Conservation (phyloP, 2,888 invertebrate genomes). For the Ornithoptera alexandrae region DNA sequence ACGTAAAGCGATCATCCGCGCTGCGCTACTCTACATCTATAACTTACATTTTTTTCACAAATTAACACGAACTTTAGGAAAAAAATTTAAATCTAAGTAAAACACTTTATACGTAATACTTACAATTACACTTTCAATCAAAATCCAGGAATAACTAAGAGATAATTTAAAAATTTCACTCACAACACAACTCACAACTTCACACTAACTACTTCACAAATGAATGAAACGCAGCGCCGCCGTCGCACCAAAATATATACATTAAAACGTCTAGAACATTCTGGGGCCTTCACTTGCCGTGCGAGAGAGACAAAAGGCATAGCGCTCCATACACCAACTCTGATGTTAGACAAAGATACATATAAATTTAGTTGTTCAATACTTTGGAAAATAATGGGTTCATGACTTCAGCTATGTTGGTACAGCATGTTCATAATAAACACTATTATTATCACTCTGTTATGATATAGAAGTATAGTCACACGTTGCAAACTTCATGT, state of each 20-base stretch:
- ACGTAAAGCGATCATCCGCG: conserved; percentile 55
- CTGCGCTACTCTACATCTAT: conserved; percentile 38
- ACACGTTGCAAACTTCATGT: background rate
- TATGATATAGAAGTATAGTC: background rate
- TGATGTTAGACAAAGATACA: conserved; percentile 63
- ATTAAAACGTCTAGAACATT: conserved; percentile 84
- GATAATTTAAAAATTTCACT: conserved; percentile 47
- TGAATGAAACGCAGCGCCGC: conserved; percentile 78
- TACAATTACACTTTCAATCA: conserved; percentile 42
- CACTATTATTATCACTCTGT: conserved; percentile 5
- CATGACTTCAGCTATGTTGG: conserved; percentile 38
- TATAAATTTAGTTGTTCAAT: conserved; percentile 62
- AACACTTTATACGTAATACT: conserved; percentile 39
- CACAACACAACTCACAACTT: conserved; percentile 66
- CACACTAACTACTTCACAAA: conserved; percentile 68
- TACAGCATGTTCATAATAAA: conserved; percentile 39
- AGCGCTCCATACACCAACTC: background rate
- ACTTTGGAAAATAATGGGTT: conserved; percentile 39
- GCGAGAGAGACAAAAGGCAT: conserved; percentile 54
- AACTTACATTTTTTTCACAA: conserved; percentile 36
- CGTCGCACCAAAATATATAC: conserved; percentile 82
- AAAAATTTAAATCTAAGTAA: conserved; percentile 20
- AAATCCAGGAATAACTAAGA: conserved; percentile 42
- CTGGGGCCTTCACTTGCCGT: conserved; percentile 77
- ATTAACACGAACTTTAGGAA: conserved; percentile 7